Conservation (phyloP, 2,113 vertebrate species). For the Psittacula cyanocephala region DNA sequence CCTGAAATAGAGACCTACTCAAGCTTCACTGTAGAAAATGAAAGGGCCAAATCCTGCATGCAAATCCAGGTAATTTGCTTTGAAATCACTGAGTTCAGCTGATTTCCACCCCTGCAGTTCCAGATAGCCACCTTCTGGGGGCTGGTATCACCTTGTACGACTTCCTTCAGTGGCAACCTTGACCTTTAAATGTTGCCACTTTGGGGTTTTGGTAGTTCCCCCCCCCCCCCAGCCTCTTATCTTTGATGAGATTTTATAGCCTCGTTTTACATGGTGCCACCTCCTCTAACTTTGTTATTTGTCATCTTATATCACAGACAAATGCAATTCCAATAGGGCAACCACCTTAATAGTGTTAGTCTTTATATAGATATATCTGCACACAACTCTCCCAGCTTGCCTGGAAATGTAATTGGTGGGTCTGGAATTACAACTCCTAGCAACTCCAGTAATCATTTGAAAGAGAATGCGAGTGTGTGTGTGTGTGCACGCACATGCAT, state of each 20-base stretch:
- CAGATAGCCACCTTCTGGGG: neutral
- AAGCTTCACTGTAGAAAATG: neutral
- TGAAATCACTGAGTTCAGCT: neutral
- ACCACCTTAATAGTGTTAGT: slow-evolving; percentile 61
- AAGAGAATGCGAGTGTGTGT: rapidly evolving
- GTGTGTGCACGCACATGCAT: neutral
- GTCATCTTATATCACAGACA: slow-evolving; percentile 73
- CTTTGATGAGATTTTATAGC: slow-evolving; percentile 64
- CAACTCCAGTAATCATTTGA: slow-evolving; percentile 39
- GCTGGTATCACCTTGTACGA: neutral
- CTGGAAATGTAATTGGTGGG: slow-evolving; percentile 57
- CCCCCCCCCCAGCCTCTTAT: neutral
- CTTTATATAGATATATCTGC: slow-evolving; percentile 61
- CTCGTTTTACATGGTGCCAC: slow-evolving; percentile 64
- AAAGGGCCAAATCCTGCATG: neutral
- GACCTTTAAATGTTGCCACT: slow-evolving; percentile 24
- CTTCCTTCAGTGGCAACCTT: neutral
- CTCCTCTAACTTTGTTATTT: slow-evolving; percentile 71
- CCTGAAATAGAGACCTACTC: neutral
- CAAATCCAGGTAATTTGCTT: slow-evolving; percentile 1
- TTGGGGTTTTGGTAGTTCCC: neutral
- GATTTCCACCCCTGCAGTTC: neutral
- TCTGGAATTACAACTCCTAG: slow-evolving; percentile 69
- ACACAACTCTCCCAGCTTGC: slow-evolving; percentile 56
- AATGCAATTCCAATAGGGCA: slow-evolving; percentile 72